phyloP scores from a whole-genome alignment of 2,888 invertebrate species.

The Elysia crispata region DNA sequence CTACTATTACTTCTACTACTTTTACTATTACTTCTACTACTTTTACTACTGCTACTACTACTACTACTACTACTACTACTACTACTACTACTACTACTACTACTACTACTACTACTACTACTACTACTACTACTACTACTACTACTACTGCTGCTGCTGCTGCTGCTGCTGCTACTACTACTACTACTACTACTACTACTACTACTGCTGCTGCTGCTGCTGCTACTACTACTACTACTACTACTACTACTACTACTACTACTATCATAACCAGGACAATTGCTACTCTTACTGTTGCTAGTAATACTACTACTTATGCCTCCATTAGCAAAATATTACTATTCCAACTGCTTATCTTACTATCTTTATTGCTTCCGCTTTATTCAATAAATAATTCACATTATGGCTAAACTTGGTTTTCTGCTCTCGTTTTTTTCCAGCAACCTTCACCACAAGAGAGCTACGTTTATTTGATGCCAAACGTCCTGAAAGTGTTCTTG shows the following conservation, averaged over 20 bases:
- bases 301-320: no score
- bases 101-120: slow-evolving; percentile 34
- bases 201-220: slow-evolving; percentile 27
- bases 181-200: slow-evolving; percentile 15
- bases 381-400: not conserved
- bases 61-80: slow-evolving; percentile 9
- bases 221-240: slow-evolving; percentile 22
- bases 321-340: no score
- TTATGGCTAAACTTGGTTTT: no score
- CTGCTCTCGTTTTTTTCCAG: slow-evolving; percentile 57
- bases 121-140: slow-evolving; percentile 37
- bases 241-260: not conserved
- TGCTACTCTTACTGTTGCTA: no score
- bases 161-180: slow-evolving; percentile 29
- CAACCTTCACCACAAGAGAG: slow-evolving; percentile 86
- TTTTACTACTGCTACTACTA: not conserved
- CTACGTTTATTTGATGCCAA: slow-evolving; percentile 93
- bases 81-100: slow-evolving; percentile 14
- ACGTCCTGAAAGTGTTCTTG: slow-evolving; percentile 94
- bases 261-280: no score
- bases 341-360: no score
- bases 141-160: slow-evolving; percentile 36
- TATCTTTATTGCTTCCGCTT: not conserved
- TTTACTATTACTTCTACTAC: no score
- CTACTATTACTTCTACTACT: not conserved